phyloP scores from a whole-genome alignment of 2,113 vertebrate genomes.

The Catharus bicknelli region DNA sequence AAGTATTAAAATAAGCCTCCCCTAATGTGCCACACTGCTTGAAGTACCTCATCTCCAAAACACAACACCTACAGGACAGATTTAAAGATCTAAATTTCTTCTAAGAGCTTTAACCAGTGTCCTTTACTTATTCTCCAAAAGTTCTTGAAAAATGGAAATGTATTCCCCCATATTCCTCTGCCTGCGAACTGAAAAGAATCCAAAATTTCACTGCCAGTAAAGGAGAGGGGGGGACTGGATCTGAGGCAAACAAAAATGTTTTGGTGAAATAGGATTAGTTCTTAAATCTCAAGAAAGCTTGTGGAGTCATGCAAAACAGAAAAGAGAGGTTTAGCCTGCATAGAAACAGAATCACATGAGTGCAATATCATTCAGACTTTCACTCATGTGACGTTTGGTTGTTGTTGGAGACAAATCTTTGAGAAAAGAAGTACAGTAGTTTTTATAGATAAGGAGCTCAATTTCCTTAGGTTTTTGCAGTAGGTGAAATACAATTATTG shows the following conservation, averaged over 20 bases:
- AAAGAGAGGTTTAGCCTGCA: slow-evolving; percentile 68
- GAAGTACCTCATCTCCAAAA: slow-evolving; percentile 9
- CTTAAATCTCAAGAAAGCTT: slow-evolving; percentile 76
- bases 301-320: slow-evolving; percentile 68
- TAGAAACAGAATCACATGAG: slow-evolving; percentile 78
- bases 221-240: neutral
- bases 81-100: neutral
- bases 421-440: slow-evolving; percentile 57
- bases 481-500: slow-evolving; percentile 19
- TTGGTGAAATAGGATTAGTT: slow-evolving; percentile 79
- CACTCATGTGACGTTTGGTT: slow-evolving; percentile 64
- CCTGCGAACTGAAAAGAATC: neutral
- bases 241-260: slow-evolving; percentile 67
- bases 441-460: slow-evolving; percentile 56
- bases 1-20: neutral
- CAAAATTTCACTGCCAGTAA: neutral
- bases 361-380: slow-evolving; percentile 60
- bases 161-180: neutral
- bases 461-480: slow-evolving; percentile 35
- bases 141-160: neutral
- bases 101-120: neutral
- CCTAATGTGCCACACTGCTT: neutral
- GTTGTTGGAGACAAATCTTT: slow-evolving; percentile 69
- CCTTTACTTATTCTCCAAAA: neutral
- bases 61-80: neutral